These are phyloP conservation scores for Prosopocoilus inquinatus DNA, from an alignment of 2,888 invertebrate species.

Conservation along the genomic window DNA sequence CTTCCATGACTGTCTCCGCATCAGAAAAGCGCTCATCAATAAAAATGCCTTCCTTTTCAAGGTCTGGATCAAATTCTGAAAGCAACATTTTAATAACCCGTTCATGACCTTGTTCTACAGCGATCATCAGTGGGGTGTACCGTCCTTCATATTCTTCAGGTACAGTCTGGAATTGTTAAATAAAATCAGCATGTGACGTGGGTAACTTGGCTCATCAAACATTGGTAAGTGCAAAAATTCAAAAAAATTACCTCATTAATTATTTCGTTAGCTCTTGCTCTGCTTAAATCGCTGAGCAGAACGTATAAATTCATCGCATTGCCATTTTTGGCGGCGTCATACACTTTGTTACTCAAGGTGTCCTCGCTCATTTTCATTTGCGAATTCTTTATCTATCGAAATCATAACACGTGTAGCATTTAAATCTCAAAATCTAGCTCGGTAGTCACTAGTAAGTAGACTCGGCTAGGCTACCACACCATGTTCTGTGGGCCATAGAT, in stretches of 20 bases:
- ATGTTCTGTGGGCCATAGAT: no score
- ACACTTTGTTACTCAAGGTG: conserved; percentile 66
- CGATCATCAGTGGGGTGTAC: conserved; percentile 85
- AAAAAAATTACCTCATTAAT: conserved; percentile 64
- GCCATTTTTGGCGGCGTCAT: conserved; percentile 80
- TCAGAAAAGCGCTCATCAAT: conserved; percentile 69
- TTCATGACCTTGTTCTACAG: conserved; percentile 78
- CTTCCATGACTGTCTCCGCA: conserved; percentile 63
- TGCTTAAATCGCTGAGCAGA: conserved; percentile 67
- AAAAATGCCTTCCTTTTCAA: conserved; percentile 82
- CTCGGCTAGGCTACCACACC: no score
- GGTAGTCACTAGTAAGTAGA: no score
- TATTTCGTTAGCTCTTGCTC: conserved; percentile 63
- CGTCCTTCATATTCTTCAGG: conserved; percentile 81
- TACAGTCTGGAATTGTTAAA: conserved; percentile 52
- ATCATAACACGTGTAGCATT: background rate
- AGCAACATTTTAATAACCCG: conserved; percentile 79
- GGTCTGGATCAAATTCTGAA: conserved; percentile 72
- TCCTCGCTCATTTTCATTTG: conserved; percentile 47
- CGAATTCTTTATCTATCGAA: conserved; percentile 17
- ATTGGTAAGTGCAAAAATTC: conserved; percentile 4
- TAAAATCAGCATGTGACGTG: background rate
- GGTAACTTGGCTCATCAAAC: conserved; percentile 4
- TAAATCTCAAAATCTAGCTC: no score
- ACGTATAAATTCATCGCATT: conserved; percentile 77